Base-by-base conservation (phyloP, 2,113 vertebrate genomes). In the Odocoileus hemionus region DNA sequence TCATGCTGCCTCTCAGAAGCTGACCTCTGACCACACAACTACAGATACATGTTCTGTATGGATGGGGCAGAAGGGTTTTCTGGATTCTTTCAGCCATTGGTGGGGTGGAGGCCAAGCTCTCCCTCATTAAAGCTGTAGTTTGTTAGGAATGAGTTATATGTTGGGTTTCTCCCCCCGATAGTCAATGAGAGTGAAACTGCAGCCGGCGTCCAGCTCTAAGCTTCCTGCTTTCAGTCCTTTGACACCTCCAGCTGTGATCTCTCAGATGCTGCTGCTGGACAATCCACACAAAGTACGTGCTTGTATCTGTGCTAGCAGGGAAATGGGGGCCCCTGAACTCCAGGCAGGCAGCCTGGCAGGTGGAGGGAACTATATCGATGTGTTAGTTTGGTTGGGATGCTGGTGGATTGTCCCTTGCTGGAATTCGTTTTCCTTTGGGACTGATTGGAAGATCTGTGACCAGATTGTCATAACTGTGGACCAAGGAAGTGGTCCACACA, bases 151-250 rank as follows among this genome's bases (percentile, higher is more conserved):
- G 67, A 85, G 58, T 92, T 36, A 45, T 7, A 5, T 74, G 28
- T 28, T 91, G 94, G 16, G 2, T 89, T 60, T 17, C 47, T 67
- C 45, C 70, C 9, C 9, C 95, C 58, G 15, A 21, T 97, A 99
- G 99, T 98, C 88, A 1, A 99, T 99, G 99, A 98, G 96, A 36
- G 98, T 99, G 95, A 99, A 99, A 85, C 97, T 99, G 45, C 99
- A 99, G 96, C 99, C 99, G 0, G 98, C 99, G 0, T 99, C 99
- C 0, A 98, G 99, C 47, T 99, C 99, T 1, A 97, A 98, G 94
- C 98, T 99, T 10, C 99, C 99, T 39, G 98, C 99, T 0, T 99
- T 99, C 98, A 99, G 98, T 96, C 99, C 99, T 25, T 90, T 99
- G 4, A 98, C 98, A 33, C 99, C 99, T 5, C 99, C 99, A 0